Base-by-base conservation (phyloP, 2,113 vertebrate genomes). In the Pithys albifrons region DNA sequence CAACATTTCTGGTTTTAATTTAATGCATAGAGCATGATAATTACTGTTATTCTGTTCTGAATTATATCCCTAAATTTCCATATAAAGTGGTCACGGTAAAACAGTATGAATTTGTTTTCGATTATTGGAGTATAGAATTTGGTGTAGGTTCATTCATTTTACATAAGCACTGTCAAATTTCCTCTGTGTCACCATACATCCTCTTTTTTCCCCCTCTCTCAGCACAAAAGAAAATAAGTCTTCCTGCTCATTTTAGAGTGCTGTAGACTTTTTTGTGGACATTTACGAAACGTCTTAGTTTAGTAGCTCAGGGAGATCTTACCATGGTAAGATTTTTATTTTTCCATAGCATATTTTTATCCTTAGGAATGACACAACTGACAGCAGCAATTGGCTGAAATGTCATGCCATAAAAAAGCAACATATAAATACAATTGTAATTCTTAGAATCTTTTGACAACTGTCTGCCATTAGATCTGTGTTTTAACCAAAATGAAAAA, bases 51-150 rank as follows among this genome's bases (percentile, higher is more conserved):
- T 96, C 93, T 96, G 93, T 95, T 96, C 85, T 88, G 93, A 95
- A 96, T 95, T 93, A 96, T 48, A 84, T 77, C 74, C 87, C 92
- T 92, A 94, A 73, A 92, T 97, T 96, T 97, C 92, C 96, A 95
- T 94, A 94, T 95, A 93, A 96, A 97, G 87, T 85, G 95, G 91
- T 96, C 79, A 84, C 4, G 94, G 93, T 97, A 96, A 97, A 96
- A 94, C 93, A 96, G 92, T 93, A 96, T 90, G 93, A 95, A 96
- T 93, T 97, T 97, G 95, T 94, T 97, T 97, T 95, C 52, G 71
- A 89, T 96, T 97, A 96, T 91, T 35, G 0, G 62, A 89, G 91
- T 91, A 92, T 52, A 93, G 83, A 93, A 93, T 96, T 95, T 94
- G 92, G 89, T 96, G 91, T 92, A 95, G 89, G 74, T 91, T 96